phyloP scores from a whole-genome alignment of 2,113 vertebrate species.

The Clupea harengus region DNA sequence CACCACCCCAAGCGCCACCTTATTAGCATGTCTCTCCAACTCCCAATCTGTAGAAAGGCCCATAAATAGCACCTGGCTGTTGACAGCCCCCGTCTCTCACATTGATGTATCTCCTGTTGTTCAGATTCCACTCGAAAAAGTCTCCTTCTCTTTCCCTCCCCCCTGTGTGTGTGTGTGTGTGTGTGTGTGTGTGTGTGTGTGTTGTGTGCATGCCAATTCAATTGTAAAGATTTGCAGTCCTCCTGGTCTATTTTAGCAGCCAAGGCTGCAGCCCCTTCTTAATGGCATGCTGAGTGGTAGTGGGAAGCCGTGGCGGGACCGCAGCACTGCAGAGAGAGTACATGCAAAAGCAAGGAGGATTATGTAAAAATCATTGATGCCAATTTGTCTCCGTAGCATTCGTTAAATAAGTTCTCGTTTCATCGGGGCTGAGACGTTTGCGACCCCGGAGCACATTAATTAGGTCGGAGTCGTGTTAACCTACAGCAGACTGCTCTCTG shows the following conservation, averaged over 20 bases:
- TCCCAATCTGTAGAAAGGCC: neutral
- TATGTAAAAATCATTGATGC: neutral
- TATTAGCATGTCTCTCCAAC: neutral
- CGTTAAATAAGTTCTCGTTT: neutral
- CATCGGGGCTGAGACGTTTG: neutral
- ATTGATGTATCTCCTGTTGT: neutral
- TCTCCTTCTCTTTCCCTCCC: neutral
- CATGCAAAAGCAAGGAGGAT: neutral
- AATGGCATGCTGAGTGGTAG: neutral
- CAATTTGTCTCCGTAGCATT: neutral
- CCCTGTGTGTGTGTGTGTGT: neutral
- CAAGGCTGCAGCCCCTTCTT: neutral
- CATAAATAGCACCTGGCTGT: neutral
- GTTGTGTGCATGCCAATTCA: neutral
- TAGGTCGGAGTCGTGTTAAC: neutral
- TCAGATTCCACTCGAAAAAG: neutral
- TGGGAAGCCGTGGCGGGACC: neutral
- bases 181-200: neutral
- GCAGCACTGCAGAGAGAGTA: neutral
- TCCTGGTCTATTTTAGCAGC: constrained; percentile 4
- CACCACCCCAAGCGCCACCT: neutral
- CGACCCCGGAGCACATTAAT: neutral
- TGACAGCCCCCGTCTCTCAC: neutral
- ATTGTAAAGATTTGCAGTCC: neutral
- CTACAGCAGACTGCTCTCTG: neutral